Evolutionary conservation across 2,797 vertebrate species (phyloP), one percentile per base, ranked within the genome.

Genomic region (Cetoscarus ocellatus): DNA sequence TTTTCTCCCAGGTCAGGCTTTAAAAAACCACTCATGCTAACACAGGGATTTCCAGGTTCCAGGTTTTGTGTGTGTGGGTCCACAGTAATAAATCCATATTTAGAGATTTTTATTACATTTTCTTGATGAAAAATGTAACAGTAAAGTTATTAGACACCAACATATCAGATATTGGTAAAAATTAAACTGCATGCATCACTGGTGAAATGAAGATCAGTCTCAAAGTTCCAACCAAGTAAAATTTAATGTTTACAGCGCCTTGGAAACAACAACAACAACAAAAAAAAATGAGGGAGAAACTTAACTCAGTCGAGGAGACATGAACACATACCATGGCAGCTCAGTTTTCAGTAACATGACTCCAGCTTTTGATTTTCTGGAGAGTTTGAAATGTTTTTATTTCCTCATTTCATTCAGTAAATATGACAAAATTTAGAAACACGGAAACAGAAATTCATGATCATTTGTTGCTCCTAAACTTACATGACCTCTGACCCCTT

Each of bases 171-270:
- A 2, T 27, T 27, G 27, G 2, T 4, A 27, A 27, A 27, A 27
- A 27, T 27, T 4, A 27, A 27, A 27, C 27, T 27, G 27, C 27
- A 27, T 27, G 27, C 27, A 2, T 27, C 27, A 27, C 27, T 27
- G 27, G 27, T 27, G 27, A 39, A 65, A 19, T 1, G 13, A 59
- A 34, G 2, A 47, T 34, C 38, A 65, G 15, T 38, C 48, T 70
- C 54, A 58, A 60, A 61, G 12, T 61, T 83, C 39, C 65, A 79
- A 74, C 45, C 48, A 83, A 81, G 65, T 74, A 6, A 66, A 78
- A 78, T 88, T 85, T 87, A 77, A 76, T 90, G 71, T 68, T 73
- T 75, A 82, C 55, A 71, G 54, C 56, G 34, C 76, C n/a, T 12
- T 64, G 34, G 71, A 72, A 36, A 73, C 39, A 77, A 80, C 60